phyloP scores from a whole-genome alignment of 2,888 invertebrate genomes.

The Sphecodes monilicornis region DNA sequence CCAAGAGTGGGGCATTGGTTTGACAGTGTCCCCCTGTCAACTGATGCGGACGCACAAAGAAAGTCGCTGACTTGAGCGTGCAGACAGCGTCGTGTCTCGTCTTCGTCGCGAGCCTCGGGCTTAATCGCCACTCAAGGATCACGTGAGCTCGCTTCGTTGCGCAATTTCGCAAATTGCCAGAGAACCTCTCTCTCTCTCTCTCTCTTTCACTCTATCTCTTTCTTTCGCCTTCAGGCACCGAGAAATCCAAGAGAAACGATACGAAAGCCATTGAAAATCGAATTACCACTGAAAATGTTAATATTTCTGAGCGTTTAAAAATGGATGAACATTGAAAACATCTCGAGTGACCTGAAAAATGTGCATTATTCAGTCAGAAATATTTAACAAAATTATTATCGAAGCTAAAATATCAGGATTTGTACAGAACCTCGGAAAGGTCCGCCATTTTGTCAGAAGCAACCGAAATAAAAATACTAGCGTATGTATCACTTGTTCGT shows the following conservation, averaged over 20 bases:
- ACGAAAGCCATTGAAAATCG: not conserved
- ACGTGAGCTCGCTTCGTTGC: constrained; percentile 55
- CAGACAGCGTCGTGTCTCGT: constrained; percentile 18
- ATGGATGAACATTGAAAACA: no score
- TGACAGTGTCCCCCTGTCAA: constrained; percentile 30
- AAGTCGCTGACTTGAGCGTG: constrained; percentile 44
- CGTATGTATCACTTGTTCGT: no score
- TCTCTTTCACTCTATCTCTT: not conserved
- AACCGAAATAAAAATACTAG: no score
- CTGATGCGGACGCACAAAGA: constrained; percentile 32
- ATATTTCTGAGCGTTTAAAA: not conserved
- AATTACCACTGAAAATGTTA: not conserved
- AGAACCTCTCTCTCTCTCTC: not conserved
- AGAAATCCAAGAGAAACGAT: not conserved
- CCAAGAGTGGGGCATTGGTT: constrained; percentile 4
- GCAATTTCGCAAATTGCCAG: constrained; percentile 32
- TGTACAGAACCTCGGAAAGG: no score
- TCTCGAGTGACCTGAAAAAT: no score
- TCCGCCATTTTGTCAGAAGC: no score
- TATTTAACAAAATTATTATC: no score
- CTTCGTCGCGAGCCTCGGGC: constrained; percentile 27
- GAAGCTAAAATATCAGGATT: no score
- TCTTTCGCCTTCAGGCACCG: not conserved
- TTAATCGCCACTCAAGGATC: constrained; percentile 66
- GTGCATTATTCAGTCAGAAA: no score